Evolutionary conservation across 2,797 vertebrate species (phyloP).

Genomic region (Euthynnus affinis): DNA sequence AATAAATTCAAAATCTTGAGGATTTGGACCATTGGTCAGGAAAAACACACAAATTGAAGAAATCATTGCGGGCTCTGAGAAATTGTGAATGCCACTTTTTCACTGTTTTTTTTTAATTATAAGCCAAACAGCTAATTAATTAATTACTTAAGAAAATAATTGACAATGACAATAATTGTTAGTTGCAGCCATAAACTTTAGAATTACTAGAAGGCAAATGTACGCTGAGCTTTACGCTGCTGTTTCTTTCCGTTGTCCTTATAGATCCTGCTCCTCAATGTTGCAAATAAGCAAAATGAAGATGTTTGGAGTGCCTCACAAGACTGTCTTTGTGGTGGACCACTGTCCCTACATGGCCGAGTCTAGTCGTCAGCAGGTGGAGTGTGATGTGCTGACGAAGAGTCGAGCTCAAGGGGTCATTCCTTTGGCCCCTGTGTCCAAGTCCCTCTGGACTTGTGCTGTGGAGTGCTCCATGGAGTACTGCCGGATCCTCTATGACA

Average conservation of each 20-base stretch:
- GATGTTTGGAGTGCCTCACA: constrained; percentile 96
- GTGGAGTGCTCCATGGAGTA: constrained; percentile 99
- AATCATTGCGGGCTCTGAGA: no score
- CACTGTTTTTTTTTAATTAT: no score
- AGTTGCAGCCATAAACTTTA: background rate
- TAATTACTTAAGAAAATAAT: no score
- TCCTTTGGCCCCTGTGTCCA: constrained; percentile 96
- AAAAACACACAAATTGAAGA: no score
- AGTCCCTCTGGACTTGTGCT: constrained; percentile 98
- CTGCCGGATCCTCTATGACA: constrained; percentile 96
- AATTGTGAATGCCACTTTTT: no score
- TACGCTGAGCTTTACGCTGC: accelerated
- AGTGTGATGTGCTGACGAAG: constrained; percentile 98
- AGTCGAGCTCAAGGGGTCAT: constrained; percentile 96
- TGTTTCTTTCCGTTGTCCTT: background rate
- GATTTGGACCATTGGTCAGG: no score
- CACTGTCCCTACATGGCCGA: constrained; percentile 99
- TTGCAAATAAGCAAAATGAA: constrained; percentile 84
- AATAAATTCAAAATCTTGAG: no score
- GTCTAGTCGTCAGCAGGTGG: constrained; percentile 96
- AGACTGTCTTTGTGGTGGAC: constrained; percentile 98
- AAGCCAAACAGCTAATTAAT: no score
- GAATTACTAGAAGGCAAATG: background rate
- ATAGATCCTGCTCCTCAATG: constrained; percentile 24
- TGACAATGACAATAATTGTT: no score